Evolutionary conservation across 2,888 invertebrate species (phyloP).

Genomic region (Eurois occulta): DNA sequence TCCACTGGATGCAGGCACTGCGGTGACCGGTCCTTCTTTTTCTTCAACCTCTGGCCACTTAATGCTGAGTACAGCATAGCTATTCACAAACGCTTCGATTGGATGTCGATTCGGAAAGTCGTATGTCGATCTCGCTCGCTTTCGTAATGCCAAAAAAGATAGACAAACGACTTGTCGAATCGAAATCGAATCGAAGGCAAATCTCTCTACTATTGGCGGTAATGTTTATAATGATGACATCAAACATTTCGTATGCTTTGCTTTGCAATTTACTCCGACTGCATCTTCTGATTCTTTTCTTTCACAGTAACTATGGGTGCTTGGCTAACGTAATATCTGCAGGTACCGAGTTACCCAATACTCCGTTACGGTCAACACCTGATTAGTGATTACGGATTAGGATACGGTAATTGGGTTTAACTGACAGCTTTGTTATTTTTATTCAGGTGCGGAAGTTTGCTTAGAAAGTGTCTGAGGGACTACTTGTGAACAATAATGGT

Average conservation of each 20-base stretch:
- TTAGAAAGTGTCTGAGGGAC: conserved; percentile 52
- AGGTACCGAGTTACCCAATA: conserved; percentile 68
- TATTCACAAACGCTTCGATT: no score
- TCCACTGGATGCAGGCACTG: not conserved
- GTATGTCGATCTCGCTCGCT: no score
- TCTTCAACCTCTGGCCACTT: not conserved
- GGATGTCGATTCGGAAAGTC: no score
- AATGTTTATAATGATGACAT: not conserved
- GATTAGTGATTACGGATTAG: conserved; percentile 63
- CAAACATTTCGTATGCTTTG: not conserved
- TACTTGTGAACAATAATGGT: conserved; percentile 26
- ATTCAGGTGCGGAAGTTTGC: conserved; percentile 44
- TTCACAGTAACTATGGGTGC: not conserved
- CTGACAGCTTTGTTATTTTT: conserved; percentile 52
- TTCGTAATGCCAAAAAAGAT: no score
- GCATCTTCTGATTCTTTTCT: conserved; percentile 34
- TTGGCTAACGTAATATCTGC: conserved; percentile 52
- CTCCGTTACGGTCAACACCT: conserved; percentile 62
- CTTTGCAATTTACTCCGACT: not conserved
- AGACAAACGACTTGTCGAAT: no score
- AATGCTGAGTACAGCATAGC: no score
- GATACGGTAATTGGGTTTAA: conserved; percentile 53
- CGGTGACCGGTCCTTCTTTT: not conserved
- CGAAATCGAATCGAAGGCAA: no score
- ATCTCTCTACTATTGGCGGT: no score